Evolutionary conservation across 2,888 invertebrate genomes (phyloP).

Genomic region (Drosophila kanekoi): DNA sequence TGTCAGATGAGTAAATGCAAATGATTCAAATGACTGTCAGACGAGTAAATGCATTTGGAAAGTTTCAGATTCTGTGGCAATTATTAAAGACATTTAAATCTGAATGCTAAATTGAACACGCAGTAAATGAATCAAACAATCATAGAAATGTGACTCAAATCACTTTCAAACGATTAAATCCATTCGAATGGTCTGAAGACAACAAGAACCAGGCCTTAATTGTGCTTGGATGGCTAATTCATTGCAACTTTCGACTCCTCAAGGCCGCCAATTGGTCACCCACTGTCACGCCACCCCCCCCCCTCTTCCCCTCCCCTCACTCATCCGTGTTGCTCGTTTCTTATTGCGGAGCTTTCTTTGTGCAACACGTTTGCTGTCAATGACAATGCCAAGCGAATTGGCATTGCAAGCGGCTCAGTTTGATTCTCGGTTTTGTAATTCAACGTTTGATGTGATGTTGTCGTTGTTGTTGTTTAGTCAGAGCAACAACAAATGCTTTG

Average conservation of each 20-base stretch:
- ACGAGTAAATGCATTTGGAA: too few relatives aligned
- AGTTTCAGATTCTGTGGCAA: too few relatives aligned
- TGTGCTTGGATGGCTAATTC: slow-evolving; percentile 28
- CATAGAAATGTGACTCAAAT: too few relatives aligned
- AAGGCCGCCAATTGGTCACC: too few relatives aligned
- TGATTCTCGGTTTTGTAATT: slow-evolving; percentile 54
- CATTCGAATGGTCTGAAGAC: neutral
- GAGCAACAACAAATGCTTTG: slow-evolving; percentile 30
- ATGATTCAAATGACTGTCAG: too few relatives aligned
- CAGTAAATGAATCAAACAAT: too few relatives aligned
- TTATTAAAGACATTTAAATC: too few relatives aligned
- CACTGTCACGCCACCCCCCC: too few relatives aligned
- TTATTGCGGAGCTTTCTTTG: slow-evolving; percentile 47
- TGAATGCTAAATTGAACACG: too few relatives aligned
- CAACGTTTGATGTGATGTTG: slow-evolving; percentile 31
- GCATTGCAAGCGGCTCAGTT: slow-evolving; percentile 57
- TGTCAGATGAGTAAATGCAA: too few relatives aligned
- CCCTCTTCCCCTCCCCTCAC: too few relatives aligned
- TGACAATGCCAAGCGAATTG: slow-evolving; percentile 56
- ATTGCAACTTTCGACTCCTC: slow-evolving; percentile 30
- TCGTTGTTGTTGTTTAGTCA: slow-evolving; percentile 37
- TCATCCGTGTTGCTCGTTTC: neutral
- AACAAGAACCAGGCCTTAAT: slow-evolving; percentile 29
- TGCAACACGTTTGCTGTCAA: slow-evolving; percentile 57
- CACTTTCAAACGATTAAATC: too few relatives aligned